Conservation (phyloP, 2,797 vertebrate genomes). For the Pipistrellus pipistrellus region DNA sequence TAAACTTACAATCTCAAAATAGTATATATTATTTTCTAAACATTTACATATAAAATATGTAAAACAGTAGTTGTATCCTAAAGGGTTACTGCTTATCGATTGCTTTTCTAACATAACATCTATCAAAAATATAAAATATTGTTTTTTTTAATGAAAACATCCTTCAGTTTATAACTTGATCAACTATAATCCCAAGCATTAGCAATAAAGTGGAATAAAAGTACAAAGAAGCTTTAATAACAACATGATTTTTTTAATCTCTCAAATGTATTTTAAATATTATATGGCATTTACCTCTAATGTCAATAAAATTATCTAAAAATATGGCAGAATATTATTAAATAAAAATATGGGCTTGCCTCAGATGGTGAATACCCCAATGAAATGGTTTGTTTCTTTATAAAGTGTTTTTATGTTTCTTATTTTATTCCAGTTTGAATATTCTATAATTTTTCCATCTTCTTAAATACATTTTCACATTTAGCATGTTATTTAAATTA, state of each 20-base stretch:
- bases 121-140: background rate
- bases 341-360: background rate
- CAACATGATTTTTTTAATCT: background rate
- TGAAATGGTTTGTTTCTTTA: background rate
- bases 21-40: background rate
- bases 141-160: background rate
- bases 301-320: background rate
- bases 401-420: background rate
- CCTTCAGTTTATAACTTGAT: too few relatives aligned
- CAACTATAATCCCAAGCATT: background rate
- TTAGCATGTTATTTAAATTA: background rate
- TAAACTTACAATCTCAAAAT: background rate
- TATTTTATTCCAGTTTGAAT: background rate
- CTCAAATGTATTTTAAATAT: background rate
- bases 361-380: background rate
- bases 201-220: background rate
- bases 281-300: background rate
- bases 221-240: background rate
- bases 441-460: background rate
- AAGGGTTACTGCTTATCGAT: background rate
- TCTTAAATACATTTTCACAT: conserved; percentile 20
- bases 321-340: background rate
- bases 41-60: background rate
- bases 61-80: background rate
- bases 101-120: background rate